Base-by-base conservation (phyloP, 2,113 vertebrate genomes). In the Rousettus leschenaultii region DNA sequence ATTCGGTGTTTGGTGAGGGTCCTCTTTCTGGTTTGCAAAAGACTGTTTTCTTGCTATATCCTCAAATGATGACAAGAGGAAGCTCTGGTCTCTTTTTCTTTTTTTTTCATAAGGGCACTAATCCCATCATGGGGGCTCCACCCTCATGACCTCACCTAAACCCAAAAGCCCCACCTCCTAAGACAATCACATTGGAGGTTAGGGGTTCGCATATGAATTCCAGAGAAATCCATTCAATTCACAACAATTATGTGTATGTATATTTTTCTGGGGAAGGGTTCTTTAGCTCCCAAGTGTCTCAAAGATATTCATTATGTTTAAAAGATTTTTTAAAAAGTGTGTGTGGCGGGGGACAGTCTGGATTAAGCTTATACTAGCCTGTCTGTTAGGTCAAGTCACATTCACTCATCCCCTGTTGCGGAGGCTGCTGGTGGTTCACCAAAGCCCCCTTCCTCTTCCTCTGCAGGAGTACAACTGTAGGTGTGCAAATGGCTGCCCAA, bases 111-210 rank as follows among this genome's bases (percentile, higher is more conserved):
- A 53, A 8, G n/a, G 40, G 40, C 71, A 70, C 87, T 84, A 21
- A 68, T 75, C 48, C 59, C 33, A 38, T 26, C 45, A 18, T 2
- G 18, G 48, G 9, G 48, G 6, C 7, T 15, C 21, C 7, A 48
- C n/a, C 14, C 1, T 48, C 53, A 19, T 14, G 40, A 15, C 11
- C 10, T 38, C 7, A n/a, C 43, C 89, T 57, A 30, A 28, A 33
- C 40, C 79, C 79, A 33, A 48, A 89, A 65, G n/a, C 33, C 33
- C 55, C 22, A 26, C 43, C 7, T 80, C 43, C 75, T 35, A 7
- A 35, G 0, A 43, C n/a, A 5, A 1, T 21, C 55, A 28, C 3
- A 0, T 0, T 38, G 71, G 71, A 16, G 24, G 12, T 5, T 35
- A 68, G 35, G 45, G 63, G 33, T 86, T 68, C 22, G 11, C 38